Evolutionary conservation across 35 echinoderm and acorn worm species (phyloP).

Genomic region (Lytechinus variegatus): DNA sequence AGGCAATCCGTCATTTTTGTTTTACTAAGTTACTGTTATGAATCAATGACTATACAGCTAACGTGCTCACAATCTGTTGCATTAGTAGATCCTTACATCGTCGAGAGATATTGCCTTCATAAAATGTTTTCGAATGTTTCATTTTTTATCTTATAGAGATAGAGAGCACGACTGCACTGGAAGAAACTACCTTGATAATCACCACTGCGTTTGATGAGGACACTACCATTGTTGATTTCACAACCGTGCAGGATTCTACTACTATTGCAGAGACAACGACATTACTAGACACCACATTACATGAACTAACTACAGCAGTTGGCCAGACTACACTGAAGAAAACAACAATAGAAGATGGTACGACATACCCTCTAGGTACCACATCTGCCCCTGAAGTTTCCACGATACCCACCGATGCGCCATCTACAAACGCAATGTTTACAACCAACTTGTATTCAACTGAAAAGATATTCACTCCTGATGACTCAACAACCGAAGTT

Average conservation of each 20-base stretch:
- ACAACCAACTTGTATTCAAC: neutral
- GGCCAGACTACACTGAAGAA: neutral
- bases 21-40: too few relatives aligned
- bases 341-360: neutral
- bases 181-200: neutral
- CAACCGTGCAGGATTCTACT: neutral
- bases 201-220: neutral
- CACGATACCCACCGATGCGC: neutral
- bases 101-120: too few relatives aligned
- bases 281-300: neutral
- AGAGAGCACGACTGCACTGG: neutral
- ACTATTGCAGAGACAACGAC: neutral
- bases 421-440: neutral
- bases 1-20: too few relatives aligned
- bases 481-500: neutral
- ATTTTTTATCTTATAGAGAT: neutral
- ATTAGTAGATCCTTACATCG: too few relatives aligned
- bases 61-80: too few relatives aligned
- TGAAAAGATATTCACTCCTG: neutral
- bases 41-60: too few relatives aligned
- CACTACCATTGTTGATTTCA: neutral
- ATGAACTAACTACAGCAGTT: neutral
- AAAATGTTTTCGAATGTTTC: neutral
- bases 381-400: neutral
- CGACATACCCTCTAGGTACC: neutral